phyloP scores from a whole-genome alignment of 1,140 invertebrate genomes.

The Cepaea nemoralis region DNA sequence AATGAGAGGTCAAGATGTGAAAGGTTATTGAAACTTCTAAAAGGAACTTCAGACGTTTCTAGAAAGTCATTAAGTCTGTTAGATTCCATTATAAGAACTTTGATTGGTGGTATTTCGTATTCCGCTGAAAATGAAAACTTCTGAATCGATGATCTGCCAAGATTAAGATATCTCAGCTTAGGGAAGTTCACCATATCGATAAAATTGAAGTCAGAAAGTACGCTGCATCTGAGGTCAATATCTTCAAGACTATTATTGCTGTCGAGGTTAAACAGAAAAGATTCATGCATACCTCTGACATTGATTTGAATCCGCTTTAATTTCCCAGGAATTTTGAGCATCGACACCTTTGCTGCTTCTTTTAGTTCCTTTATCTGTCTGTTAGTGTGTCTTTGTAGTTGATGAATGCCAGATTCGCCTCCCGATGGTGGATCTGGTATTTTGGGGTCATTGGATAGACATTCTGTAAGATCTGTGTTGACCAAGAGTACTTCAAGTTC shows the following conservation, averaged over 20 bases:
- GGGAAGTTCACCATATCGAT: neutral
- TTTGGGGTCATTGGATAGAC: neutral
- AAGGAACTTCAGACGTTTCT: neutral
- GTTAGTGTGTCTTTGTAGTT: neutral
- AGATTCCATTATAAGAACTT: neutral
- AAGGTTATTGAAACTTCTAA: neutral
- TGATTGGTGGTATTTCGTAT: neutral
- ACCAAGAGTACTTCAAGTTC: neutral
- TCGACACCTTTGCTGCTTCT: neutral
- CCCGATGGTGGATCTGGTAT: neutral
- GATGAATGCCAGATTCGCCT: neutral
- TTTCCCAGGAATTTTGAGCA: neutral
- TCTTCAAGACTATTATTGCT: neutral
- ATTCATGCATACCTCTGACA: neutral
- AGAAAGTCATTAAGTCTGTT: neutral
- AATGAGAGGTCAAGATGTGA: neutral
- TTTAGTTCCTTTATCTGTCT: neutral
- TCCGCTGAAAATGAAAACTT: neutral
- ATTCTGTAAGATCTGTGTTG: neutral
- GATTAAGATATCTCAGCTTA: neutral
- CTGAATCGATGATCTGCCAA: neutral
- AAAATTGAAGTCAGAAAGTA: neutral
- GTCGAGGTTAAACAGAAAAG: neutral
- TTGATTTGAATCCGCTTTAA: neutral
- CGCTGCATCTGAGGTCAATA: neutral